Evolutionary conservation across 2,797 vertebrate genomes (phyloP), one percentile per base, ranked within the genome.

Genomic region (Halcyon smyrnensis): DNA sequence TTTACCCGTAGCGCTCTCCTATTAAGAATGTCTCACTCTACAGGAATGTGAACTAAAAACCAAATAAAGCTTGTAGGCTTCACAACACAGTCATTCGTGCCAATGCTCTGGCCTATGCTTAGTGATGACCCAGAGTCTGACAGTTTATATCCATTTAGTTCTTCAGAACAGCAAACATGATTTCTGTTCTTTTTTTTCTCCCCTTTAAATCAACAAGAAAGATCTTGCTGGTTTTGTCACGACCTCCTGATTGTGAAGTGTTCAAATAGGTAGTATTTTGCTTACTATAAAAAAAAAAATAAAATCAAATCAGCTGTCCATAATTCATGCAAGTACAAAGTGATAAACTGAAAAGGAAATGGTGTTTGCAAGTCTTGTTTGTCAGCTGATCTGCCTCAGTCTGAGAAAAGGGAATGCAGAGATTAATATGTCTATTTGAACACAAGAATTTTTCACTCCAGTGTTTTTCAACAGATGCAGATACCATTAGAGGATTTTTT

Each of bases 21-120:
- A 94, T 92, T 90, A 84, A 95, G 90, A 92, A 77, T 97, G 93
- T 94, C 95, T 97, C 96, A 96, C 84, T 90, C 94, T 93, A 15
- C 77, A 96, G 88, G 96, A 97, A 97, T 97, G 95, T 87, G 96
- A 92, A 85, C 93, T 97, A 59, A 95, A 96, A 97, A 97, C 93
- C 95, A 95, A 97, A 94, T 95, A 96, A 97, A 96, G 86, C 86
- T 95, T 89, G 86, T 71, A 94, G 71, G 60, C 91, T 97, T 89
- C 94, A 92, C 53, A 97, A 90, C 91, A 95, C 41, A 6, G 64
- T 95, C 53, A 50, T 91, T 87, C 12, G 45, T 96, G 95, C 95
- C 95, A 97, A 12, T 90, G 84, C 88, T 96, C 56, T 92, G 94
- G 93, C 78, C 95, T 93, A 16, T 95, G 86, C 91, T 96, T 92